phyloP scores from a whole-genome alignment of 2,113 vertebrate genomes.

The Empidonax traillii region DNA sequence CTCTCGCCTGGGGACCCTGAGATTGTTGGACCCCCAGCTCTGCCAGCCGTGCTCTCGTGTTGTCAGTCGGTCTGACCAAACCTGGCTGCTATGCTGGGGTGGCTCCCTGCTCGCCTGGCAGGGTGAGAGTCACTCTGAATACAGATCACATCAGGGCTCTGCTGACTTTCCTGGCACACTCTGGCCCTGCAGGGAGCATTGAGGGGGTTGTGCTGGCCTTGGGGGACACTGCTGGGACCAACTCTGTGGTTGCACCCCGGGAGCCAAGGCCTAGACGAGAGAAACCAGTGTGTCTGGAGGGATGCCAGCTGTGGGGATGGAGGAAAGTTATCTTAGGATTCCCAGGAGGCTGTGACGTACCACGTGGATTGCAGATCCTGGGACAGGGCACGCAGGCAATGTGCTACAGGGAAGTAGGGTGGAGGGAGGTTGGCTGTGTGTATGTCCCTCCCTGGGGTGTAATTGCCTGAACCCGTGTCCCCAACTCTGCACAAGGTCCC shows the following conservation, averaged over 20 bases:
- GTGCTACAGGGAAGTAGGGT: background rate
- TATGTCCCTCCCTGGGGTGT: background rate
- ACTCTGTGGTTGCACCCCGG: accelerated
- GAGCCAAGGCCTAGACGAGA: background rate
- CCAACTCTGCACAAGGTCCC: background rate
- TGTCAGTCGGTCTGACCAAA: accelerated
- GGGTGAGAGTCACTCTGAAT: background rate
- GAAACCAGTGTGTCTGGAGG: background rate
- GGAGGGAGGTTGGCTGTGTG: background rate
- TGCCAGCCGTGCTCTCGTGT: accelerated
- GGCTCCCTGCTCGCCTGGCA: background rate
- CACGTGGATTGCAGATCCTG: background rate
- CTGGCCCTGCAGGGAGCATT: background rate
- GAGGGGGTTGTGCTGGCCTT: accelerated
- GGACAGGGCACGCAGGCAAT: background rate
- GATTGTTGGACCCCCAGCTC: accelerated
- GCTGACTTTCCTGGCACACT: background rate
- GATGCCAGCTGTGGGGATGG: background rate
- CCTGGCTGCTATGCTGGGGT: background rate
- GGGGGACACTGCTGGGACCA: background rate
- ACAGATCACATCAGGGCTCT: background rate
- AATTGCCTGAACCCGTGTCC: background rate
- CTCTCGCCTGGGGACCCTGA: background rate
- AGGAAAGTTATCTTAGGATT: slow-evolving; percentile 1
- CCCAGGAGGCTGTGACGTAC: background rate